A percentile compares a stretch with the other conserved stretches of the same genome.
Evolutionary conservation across 2,888 invertebrate genomes (phyloP).

Genomic region (Caenorhabditis zanzibari): DNA sequence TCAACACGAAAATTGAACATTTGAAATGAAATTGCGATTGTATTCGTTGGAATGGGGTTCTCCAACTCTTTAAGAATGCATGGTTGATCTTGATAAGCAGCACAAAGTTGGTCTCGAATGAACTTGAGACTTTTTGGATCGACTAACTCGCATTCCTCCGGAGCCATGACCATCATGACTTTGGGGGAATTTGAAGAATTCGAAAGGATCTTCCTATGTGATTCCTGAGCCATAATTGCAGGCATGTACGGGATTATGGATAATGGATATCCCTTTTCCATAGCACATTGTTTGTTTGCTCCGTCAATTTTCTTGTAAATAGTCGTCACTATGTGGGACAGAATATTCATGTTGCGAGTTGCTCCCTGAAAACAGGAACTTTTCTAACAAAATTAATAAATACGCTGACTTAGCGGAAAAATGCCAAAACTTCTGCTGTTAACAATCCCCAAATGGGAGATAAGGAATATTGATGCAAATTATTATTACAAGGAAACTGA

Average conservation of each 20-base stretch:
- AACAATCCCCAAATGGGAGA: too few relatives aligned
- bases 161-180: background rate
- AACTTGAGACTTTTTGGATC: background rate
- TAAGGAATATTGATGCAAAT: too few relatives aligned
- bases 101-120: background rate
- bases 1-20: background rate
- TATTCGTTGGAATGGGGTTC: constrained; percentile 2
- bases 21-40: background rate
- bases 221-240: background rate
- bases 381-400: background rate
- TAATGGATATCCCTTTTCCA: background rate
- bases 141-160: background rate
- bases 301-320: constrained; percentile 3
- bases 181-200: background rate
- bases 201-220: background rate
- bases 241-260: background rate
- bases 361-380: background rate
- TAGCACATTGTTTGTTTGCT: constrained; percentile 1
- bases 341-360: background rate
- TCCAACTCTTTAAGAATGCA: background rate
- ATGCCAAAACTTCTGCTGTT: too few relatives aligned
- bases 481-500: too few relatives aligned
- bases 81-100: background rate
- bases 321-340: background rate
- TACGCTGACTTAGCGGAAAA: too few relatives aligned